Evolutionary conservation across 2,113 vertebrate genomes (phyloP).

Genomic region (Micronisus gabar): DNA sequence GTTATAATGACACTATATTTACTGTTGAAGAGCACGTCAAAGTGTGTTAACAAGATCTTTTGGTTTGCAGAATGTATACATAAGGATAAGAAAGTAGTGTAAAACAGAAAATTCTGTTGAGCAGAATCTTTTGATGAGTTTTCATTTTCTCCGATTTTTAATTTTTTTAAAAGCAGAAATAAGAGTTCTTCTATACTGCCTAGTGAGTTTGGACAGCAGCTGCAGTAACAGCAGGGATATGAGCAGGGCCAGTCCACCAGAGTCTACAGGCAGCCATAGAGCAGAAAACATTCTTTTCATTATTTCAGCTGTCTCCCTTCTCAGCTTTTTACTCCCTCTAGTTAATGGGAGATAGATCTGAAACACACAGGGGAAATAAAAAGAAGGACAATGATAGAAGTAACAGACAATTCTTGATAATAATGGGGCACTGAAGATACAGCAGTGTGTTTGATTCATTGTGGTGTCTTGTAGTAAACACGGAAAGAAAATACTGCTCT

Average conservation of each 20-base stretch:
- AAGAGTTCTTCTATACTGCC: neutral
- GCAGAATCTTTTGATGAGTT: neutral
- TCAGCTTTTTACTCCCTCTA: neutral
- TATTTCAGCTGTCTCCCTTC: neutral
- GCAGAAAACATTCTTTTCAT: neutral
- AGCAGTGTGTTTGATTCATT: neutral
- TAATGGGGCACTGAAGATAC: neutral
- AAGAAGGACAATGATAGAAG: neutral
- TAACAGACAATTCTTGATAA: slow-evolving; percentile 1
- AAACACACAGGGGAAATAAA: slow-evolving; percentile 47
- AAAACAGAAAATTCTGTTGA: neutral
- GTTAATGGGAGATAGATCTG: slow-evolving; percentile 8
- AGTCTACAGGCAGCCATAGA: neutral
- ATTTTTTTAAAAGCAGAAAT: neutral
- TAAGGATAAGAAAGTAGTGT: neutral
- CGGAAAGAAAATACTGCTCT: neutral
- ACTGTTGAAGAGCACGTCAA: neutral
- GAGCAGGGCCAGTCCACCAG: neutral
- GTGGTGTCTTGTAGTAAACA: neutral
- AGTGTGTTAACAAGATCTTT: neutral
- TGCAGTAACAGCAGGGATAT: neutral
- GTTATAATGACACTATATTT: neutral
- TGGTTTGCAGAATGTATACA: neutral
- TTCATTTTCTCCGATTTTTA: neutral
- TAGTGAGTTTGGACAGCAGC: neutral